These are phyloP conservation scores for Sebastes minor DNA, from an alignment of 2,797 vertebrate genomes.

Conservation along the genomic window DNA sequence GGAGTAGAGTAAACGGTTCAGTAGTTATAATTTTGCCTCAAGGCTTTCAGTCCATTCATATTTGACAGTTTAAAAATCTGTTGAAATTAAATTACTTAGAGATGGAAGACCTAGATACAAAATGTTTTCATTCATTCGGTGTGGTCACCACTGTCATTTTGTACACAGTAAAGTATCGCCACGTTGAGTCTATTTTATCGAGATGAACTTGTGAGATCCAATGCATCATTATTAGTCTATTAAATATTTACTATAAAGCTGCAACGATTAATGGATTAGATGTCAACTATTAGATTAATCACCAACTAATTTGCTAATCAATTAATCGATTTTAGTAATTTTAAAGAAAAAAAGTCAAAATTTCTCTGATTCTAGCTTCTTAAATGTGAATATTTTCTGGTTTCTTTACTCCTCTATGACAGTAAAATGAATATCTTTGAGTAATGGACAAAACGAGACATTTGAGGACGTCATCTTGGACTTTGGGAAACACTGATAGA, in stretches of 20 bases:
- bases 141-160: background rate
- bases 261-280: rapidly evolving
- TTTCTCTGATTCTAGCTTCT: too few species aligned
- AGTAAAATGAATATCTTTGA: too few species aligned
- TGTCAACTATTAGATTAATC: too few species aligned
- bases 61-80: background rate
- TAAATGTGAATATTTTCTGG: too few species aligned
- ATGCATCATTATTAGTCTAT: background rate
- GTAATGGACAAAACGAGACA: rapidly evolving
- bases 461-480: too few species aligned
- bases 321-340: too few species aligned
- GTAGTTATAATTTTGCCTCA: background rate
- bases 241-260: background rate
- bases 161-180: background rate
- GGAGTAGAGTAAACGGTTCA: background rate
- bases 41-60: background rate
- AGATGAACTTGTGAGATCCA: background rate
- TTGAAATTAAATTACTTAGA: background rate
- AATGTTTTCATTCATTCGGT: background rate
- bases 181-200: background rate
- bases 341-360: too few species aligned
- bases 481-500: too few species aligned
- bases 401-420: too few species aligned
- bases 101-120: background rate
- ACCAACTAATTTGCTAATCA: rapidly evolving